Evolutionary conservation across 2,888 invertebrate genomes (phyloP).

Genomic region (Phortica magna): DNA sequence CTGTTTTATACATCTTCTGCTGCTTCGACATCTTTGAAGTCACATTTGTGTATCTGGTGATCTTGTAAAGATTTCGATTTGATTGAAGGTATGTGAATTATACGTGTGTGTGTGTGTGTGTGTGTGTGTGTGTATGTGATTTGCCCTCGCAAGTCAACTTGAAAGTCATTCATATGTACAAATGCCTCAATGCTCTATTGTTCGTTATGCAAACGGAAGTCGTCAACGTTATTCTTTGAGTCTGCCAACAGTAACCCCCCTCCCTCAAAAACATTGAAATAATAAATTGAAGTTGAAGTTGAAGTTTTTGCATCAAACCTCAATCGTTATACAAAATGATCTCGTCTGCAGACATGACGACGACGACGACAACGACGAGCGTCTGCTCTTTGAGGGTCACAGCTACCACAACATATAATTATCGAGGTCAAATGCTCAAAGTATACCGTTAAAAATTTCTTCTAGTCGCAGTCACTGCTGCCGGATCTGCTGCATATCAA

Average conservation of each 20-base stretch:
- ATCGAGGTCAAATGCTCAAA: slow-evolving; percentile 63
- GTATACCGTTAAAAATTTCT: slow-evolving; percentile 45
- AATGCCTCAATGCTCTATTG: slow-evolving; percentile 16
- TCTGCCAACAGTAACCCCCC: background rate
- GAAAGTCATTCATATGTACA: slow-evolving; percentile 44
- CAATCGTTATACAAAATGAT: background rate
- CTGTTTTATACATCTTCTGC: background rate
- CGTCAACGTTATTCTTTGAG: slow-evolving; percentile 32
- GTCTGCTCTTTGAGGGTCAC: slow-evolving; percentile 9
- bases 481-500: background rate
- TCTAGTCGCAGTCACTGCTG: background rate
- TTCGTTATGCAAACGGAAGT: slow-evolving; percentile 52
- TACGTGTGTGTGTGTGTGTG: slow-evolving; percentile 16
- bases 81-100: slow-evolving; percentile 19
- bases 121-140: slow-evolving; percentile 41
- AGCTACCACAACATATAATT: slow-evolving; percentile 55
- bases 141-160: slow-evolving; percentile 61
- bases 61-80: slow-evolving; percentile 26
- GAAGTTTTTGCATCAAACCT: background rate
- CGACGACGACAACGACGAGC: background rate
- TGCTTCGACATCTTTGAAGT: slow-evolving; percentile 2
- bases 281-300: slow-evolving; percentile 10
- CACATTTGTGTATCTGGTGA: slow-evolving; percentile 11
- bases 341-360: background rate
- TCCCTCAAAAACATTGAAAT: slow-evolving; percentile 6